Conservation (phyloP, 2,113 vertebrate species). For the Periophthalmus modestus region DNA sequence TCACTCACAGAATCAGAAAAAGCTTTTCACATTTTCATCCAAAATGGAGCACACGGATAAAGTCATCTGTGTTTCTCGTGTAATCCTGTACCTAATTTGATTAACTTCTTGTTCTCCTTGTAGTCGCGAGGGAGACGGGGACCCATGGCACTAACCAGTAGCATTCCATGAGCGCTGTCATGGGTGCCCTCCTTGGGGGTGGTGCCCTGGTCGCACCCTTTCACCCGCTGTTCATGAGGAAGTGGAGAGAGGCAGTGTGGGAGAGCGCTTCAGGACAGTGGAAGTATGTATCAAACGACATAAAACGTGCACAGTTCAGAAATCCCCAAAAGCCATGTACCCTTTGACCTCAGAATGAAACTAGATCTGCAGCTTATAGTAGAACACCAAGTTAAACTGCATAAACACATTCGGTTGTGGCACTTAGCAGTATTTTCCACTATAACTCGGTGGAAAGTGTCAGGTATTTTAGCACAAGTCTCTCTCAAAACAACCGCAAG, state of each 20-base stretch:
- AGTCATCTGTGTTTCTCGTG: neutral
- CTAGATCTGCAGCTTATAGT: slow-evolving; percentile 1
- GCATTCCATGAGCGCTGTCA: slow-evolving; percentile 29
- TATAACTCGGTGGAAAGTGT: neutral
- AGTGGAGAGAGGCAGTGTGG: neutral
- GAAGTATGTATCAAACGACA: slow-evolving; percentile 53
- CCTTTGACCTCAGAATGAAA: slow-evolving; percentile 27
- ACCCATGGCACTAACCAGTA: slow-evolving; percentile 39
- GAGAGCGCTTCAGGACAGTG: neutral
- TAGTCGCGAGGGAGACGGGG: neutral
- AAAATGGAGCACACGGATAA: neutral
- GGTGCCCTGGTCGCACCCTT: slow-evolving; percentile 39
- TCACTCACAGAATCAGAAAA: neutral
- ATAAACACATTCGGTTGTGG: neutral
- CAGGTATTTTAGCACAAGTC: neutral
- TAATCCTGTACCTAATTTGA: neutral
- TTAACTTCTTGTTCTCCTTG: slow-evolving; percentile 1
- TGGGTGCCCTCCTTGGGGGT: slow-evolving; percentile 13
- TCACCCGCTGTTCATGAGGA: slow-evolving; percentile 32
- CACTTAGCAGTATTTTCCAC: neutral
- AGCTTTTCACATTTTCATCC: neutral
- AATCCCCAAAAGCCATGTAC: slow-evolving; percentile 27
- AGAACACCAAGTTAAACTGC: slow-evolving; percentile 13
- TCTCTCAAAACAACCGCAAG: no score
- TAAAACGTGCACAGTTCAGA: slow-evolving; percentile 39